Evolutionary conservation across 2,888 invertebrate genomes (phyloP), one percentile per base, ranked within the genome.

Genomic region (Calephelis perditalis): DNA sequence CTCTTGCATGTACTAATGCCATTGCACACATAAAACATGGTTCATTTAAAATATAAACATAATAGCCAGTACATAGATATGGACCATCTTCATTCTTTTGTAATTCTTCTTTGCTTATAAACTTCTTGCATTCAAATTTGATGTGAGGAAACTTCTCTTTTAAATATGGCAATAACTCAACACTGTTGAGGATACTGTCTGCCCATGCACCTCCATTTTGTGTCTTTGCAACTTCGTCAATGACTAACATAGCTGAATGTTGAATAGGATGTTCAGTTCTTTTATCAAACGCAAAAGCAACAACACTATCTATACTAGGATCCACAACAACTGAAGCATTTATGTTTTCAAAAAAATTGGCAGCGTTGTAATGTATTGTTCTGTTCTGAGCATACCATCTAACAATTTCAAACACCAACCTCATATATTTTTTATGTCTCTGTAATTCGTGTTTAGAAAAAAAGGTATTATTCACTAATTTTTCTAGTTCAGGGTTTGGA

Each of bases 21-120:
- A 99, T 99, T 0, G 97, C 92, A 84, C 99, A 99, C 95, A 99
- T 97, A 0, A 96, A 78, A 83, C 99, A 99, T 0, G 99, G 98
- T 78, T 99, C 99, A 64, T 92, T 92, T 0, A 95, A 92, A 52
- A 96, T 78, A 76, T 97, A 98, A 2, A 96, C 84, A 84, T 96
- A 95, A 80, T 96, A 97, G 3, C 96, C 96, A 0, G 98, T 97
- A 82, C 97, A 97, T 57, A 97, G 84, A 79, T 97, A 97, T 0
- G 96, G 94, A 2, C 93, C 93, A 57, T 86, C 73, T 47, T 71
- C 68, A 35, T 68, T 67, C 57, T 67, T 69, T 2, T 63, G 64
- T 8, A 73, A 60, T 62, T 83, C 80, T 43, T 68, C 70, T 68
- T 86, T 88, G 2, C 72, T 78, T 10, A 76, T 70, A 68, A 75